Conservation (phyloP, 2,888 invertebrate species). For the Synergus gifuensis region DNA sequence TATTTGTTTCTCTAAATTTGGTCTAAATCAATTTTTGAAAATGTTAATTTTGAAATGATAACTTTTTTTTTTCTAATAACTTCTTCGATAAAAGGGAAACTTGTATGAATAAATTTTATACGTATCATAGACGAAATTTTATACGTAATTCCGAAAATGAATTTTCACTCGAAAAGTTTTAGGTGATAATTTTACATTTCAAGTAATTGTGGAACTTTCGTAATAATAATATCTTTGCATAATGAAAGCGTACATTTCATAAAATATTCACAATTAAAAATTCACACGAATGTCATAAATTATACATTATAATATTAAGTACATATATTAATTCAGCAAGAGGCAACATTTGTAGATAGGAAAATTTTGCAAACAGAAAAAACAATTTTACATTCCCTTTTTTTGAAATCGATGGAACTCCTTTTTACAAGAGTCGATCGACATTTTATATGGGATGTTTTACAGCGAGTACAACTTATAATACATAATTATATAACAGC, state of each 20-base stretch:
- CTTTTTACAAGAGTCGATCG: constrained; percentile 34
- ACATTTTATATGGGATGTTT: constrained; percentile 25
- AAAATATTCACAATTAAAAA: not conserved
- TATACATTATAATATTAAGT: constrained; percentile 1
- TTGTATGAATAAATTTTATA: not conserved
- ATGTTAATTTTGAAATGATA: not conserved
- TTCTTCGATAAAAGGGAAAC: not conserved
- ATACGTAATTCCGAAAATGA: not conserved
- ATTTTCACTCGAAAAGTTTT: not conserved
- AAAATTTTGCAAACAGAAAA: not conserved
- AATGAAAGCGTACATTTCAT: no score
- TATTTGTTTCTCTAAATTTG: not conserved
- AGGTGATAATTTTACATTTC: not conserved
- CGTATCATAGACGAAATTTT: not conserved
- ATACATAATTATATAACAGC: constrained; percentile 6
- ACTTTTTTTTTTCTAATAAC: not conserved
- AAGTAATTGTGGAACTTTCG: not conserved
- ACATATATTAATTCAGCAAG: not conserved
- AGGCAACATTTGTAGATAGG: not conserved
- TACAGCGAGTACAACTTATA: constrained; percentile 18
- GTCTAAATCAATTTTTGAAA: not conserved
- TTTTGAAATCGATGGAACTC: constrained; percentile 9
- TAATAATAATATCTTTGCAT: not conserved
- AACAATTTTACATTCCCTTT: not conserved
- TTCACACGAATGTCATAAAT: constrained; percentile 33